Percentiles rank a stretch among this genome's conserved stretches.
These are phyloP conservation scores for Petrolisthes cinctipes DNA, from an alignment of 2,888 invertebrate genomes.

Conservation along the genomic window DNA sequence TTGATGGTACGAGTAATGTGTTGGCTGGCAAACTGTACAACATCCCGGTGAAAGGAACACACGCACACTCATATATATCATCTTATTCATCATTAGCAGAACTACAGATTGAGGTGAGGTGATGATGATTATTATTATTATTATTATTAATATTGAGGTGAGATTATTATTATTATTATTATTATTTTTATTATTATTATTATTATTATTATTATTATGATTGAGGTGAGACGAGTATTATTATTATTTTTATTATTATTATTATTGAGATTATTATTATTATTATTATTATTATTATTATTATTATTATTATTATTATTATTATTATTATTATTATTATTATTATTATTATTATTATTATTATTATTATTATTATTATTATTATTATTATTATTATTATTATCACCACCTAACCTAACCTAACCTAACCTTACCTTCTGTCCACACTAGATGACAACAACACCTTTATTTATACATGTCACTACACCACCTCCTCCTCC, in stretches of 20 bases:
- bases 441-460: too few species aligned
- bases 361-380: too few species aligned
- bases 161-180: too few species aligned
- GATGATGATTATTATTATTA: neutral
- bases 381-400: too few species aligned
- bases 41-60: conserved; percentile 97
- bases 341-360: too few species aligned
- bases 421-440: too few species aligned
- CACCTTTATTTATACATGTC: too few species aligned
- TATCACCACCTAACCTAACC: too few species aligned
- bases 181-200: neutral
- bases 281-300: conserved; percentile 1
- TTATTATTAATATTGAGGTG: neutral
- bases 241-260: neutral
- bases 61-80: conserved; percentile 97
- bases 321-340: too few species aligned
- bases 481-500: too few species aligned
- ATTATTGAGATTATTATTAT: neutral
- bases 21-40: conserved; percentile 96
- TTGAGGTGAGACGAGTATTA: too few species aligned
- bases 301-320: too few species aligned
- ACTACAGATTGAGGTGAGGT: conserved; percentile 67
- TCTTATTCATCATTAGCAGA: conserved; percentile 79
- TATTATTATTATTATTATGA: neutral
- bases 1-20: conserved; percentile 98